phyloP scores from a whole-genome alignment of 2,888 invertebrate species.

The Meiosimyza platycephala region DNA sequence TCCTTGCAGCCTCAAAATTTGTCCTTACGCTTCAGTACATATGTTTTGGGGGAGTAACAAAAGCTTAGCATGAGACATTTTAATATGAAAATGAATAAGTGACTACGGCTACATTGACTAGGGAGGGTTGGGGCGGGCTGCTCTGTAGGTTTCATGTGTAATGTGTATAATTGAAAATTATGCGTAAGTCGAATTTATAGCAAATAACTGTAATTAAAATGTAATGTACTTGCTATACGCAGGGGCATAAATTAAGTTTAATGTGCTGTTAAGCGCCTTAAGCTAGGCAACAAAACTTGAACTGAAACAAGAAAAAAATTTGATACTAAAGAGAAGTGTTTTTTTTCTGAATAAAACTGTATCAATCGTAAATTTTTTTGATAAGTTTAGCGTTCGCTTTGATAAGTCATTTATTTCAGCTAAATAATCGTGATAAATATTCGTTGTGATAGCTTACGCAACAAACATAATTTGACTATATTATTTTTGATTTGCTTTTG shows the following conservation, averaged over 20 bases:
- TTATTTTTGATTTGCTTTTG: too few relatives aligned
- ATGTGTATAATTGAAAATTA: constrained; percentile 24
- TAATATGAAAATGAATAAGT: constrained; percentile 20
- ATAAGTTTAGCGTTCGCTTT: too few relatives aligned
- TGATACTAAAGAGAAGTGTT: not conserved
- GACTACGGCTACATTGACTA: not conserved
- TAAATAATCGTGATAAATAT: too few relatives aligned
- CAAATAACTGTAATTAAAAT: constrained; percentile 6
- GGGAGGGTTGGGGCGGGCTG: not conserved
- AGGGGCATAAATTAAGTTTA: not conserved
- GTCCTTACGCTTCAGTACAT: not conserved
- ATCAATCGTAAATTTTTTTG: not conserved
- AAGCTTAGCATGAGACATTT: not conserved
- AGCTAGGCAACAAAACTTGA: not conserved
- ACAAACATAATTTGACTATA: too few relatives aligned
- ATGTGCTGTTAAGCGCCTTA: not conserved
- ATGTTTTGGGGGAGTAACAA: not conserved
- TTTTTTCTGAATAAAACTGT: not conserved
- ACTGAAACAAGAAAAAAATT: not conserved
- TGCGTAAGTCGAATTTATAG: constrained; percentile 1
- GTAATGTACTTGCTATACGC: not conserved
- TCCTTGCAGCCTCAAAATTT: not conserved
- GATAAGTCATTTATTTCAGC: too few relatives aligned
- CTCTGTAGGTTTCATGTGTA: not conserved
- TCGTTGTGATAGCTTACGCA: too few relatives aligned